These are phyloP conservation scores for Limosa lapponica DNA, from an alignment of 2,797 vertebrate species.

Conservation along the genomic window DNA sequence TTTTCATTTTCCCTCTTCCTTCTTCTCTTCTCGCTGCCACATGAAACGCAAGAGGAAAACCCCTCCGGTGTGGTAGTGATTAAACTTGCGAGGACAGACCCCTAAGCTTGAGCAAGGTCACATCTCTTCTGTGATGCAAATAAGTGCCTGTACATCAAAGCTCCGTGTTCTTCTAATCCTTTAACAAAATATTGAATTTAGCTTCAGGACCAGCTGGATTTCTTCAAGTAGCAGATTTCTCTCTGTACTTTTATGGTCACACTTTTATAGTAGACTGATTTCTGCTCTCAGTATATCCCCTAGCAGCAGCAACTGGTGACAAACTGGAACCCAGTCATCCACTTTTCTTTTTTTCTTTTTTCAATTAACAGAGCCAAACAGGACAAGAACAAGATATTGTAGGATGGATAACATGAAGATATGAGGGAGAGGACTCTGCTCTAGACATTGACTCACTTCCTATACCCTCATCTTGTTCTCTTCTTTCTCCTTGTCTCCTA, in stretches of 20 bases:
- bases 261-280: not conserved
- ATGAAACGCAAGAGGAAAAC: not conserved
- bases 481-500: not conserved
- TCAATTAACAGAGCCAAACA: not conserved
- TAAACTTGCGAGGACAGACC: not conserved
- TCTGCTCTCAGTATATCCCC: not conserved
- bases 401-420: not conserved
- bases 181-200: conserved; percentile 13
- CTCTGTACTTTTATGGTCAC: not conserved
- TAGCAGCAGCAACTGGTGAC: not conserved
- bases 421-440: not conserved
- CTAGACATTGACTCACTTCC: not conserved
- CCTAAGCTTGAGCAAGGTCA: not conserved
- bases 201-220: conserved; percentile 2
- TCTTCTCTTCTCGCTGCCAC: not conserved
- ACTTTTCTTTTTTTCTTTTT: not conserved
- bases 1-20: not conserved
- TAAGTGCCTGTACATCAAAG: conserved; percentile 39
- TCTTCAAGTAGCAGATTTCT: not conserved
- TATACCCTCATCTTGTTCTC: not conserved
- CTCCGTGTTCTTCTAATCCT: not conserved
- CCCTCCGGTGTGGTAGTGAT: not conserved
- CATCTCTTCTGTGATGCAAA: conserved; percentile 38
- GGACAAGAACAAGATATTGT: not conserved
- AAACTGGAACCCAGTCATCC: not conserved